These are phyloP conservation scores for Marmota flaviventris DNA, from an alignment of 2,113 vertebrate species.

Conservation along the genomic window DNA sequence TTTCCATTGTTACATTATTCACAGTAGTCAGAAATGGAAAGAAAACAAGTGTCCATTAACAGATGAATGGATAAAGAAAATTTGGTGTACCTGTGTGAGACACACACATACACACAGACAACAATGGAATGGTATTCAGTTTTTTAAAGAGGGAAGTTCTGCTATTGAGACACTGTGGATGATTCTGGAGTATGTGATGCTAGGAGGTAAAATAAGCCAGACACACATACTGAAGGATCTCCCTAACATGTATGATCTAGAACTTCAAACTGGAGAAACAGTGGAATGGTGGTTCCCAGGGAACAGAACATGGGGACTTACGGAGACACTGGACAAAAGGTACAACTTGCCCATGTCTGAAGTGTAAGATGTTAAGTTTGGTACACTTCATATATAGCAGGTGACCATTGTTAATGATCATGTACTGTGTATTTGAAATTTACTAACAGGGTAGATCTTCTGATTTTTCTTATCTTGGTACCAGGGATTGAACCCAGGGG, in stretches of 20 bases:
- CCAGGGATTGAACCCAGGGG: no score
- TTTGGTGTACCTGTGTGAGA: no score
- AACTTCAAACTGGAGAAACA: background rate
- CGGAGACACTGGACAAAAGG: background rate
- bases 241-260: no score
- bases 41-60: background rate
- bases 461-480: no score
- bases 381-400: background rate
- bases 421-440: background rate
- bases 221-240: background rate
- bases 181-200: background rate
- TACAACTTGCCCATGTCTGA: background rate
- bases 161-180: no score
- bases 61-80: background rate
- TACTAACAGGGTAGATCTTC: background rate
- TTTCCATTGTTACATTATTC: no score
- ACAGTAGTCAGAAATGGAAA: background rate
- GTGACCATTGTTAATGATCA: background rate
- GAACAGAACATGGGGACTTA: background rate
- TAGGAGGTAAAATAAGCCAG: background rate
- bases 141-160: background rate
- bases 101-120: background rate
- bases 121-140: background rate
- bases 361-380: background rate
- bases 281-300: background rate